A percentile compares a stretch with the other conserved stretches of the same genome.
phyloP scores from a whole-genome alignment of 1,140 invertebrate species.

The Camponotus vicinus region DNA sequence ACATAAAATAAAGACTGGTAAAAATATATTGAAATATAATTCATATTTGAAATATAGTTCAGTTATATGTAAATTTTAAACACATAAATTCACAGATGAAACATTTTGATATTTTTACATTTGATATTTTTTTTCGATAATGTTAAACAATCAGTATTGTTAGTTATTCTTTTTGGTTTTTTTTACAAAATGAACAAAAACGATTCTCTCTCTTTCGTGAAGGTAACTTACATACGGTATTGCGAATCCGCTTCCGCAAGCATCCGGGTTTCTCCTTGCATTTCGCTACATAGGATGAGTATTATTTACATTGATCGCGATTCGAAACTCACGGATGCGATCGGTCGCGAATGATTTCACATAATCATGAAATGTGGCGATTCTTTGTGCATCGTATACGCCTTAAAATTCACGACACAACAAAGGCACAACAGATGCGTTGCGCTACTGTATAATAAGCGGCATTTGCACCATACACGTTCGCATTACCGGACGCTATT shows the following conservation, averaged over 20 bases:
- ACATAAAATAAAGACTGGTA: not conserved
- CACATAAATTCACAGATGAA: conserved; percentile 4
- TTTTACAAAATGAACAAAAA: not conserved
- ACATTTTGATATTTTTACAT: no score
- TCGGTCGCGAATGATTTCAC: conserved; percentile 62
- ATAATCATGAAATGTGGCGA: conserved; percentile 33
- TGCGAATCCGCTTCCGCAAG: conserved; percentile 49
- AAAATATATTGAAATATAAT: conserved; percentile 1
- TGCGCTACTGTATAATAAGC: conserved; percentile 29
- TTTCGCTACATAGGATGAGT: conserved; percentile 50
- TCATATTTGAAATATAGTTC: not conserved
- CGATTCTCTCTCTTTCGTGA: conserved; percentile 12
- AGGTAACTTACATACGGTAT: conserved; percentile 43
- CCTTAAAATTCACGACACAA: conserved; percentile 13
- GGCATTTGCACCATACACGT: conserved; percentile 46
- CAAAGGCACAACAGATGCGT: conserved; percentile 47
- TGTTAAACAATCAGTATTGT: conserved; percentile 9
- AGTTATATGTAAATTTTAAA: conserved; percentile 19
- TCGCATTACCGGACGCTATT: conserved; percentile 43
- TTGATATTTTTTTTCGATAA: conserved; percentile 24
- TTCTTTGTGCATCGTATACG: not conserved
- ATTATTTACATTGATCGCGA: conserved; percentile 54
- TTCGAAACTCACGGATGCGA: conserved; percentile 46
- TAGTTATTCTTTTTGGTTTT: not conserved
- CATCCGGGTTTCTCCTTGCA: conserved; percentile 52